Percentiles rank a stretch among this genome's conserved stretches.
Evolutionary conservation across 2,888 invertebrate genomes (phyloP).

Genomic region (Ormyrus pomaceus): DNA sequence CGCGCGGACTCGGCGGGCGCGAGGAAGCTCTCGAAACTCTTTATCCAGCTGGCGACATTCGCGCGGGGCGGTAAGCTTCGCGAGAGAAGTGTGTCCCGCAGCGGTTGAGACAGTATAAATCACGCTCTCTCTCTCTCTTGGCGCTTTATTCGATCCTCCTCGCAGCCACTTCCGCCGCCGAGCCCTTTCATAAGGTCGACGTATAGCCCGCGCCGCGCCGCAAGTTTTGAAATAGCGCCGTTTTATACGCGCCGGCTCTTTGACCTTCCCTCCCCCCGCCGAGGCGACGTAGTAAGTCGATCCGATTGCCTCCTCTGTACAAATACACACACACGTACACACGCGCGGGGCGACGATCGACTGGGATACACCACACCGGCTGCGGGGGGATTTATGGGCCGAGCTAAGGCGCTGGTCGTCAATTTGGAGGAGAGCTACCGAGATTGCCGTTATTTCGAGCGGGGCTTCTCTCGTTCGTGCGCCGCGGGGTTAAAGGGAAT

Average conservation of each 20-base stretch:
- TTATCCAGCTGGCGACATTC: conserved; percentile 26
- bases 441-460: neutral
- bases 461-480: neutral
- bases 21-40: conserved; percentile 24
- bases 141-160: neutral
- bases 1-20: neutral
- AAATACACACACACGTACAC: too few species aligned
- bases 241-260: conserved; percentile 29
- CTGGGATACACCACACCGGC: too few species aligned
- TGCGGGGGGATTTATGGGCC: too few species aligned
- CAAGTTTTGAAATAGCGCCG: conserved; percentile 42
- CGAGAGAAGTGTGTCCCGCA: conserved; percentile 10
- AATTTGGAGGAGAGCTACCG: too few species aligned
- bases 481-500: neutral
- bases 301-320: too few species aligned
- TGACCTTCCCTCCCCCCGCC: conserved; percentile 1
- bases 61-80: conserved; percentile 1
- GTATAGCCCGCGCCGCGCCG: neutral
- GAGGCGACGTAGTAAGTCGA: too few species aligned
- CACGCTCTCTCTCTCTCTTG: conserved; percentile 12
- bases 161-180: too few species aligned
- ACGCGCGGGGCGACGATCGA: too few species aligned
- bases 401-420: too few species aligned
- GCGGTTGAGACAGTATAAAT: conserved; percentile 51
- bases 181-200: conserved; percentile 25